Base-by-base conservation (phyloP, 2,797 vertebrate species). In the Mormyrops attenuatus region DNA sequence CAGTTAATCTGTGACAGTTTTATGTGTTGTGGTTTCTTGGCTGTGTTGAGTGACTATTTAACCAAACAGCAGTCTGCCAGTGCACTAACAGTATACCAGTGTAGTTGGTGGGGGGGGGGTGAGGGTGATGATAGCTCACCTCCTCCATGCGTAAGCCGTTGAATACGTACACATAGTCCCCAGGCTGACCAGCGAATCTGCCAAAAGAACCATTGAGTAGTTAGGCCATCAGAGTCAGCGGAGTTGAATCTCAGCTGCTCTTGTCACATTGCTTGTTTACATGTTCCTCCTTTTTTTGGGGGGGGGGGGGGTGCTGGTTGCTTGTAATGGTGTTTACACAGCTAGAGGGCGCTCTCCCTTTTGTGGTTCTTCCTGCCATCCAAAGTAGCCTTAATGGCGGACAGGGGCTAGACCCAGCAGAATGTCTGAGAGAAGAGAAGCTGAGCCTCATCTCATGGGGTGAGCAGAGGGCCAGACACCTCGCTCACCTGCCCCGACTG, bases 121-220 rank as follows among this genome's bases (percentile, higher is more conserved):
- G n/a, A 20, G 5, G 13, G 47, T 34, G 22, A 26, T 53, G 47
- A 49, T 26, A 11, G 93, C 96, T 92, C 93, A 96, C 98, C 96
- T 99, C 98, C 93, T 99, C 98, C 97, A 99, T 98, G 60, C 98
- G 96, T 90, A 97, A 98, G 53, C 97, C 95, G 20, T 97, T 95
- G 13, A 99, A 99, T 88, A 99, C 95, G 3, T 99, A 99, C 0
- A 98, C 96, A 0, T 99, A 99, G 91, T 92, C 96, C 88, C 98
- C 98, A 0, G 98, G 98, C 92, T 96, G 96, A 5, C 98, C 98
- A 38, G 98, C 97, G 93, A 99, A 99, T 92, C 98, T 99, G 94
- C 52, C 89, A 60, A 66, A 69, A 87, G 26, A 89, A 60, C 52
- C 38, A 20, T 6, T 2, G 52, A 69, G 41, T 44, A 8, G 5